Evolutionary conservation across 2,797 vertebrate genomes (phyloP).

Genomic region (Acipenser transmontanus): DNA sequence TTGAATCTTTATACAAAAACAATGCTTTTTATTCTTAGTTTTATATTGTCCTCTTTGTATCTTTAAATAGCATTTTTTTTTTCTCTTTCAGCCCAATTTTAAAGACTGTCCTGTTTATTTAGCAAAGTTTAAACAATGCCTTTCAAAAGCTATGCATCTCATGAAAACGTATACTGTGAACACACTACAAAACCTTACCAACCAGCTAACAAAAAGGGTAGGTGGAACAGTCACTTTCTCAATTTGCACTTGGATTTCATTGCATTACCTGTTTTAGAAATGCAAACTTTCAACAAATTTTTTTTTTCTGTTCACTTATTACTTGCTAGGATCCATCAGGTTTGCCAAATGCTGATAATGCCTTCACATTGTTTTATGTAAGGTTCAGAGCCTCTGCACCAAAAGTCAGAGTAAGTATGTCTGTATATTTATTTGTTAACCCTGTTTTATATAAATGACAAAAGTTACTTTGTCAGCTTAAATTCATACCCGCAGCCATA

Average conservation of each 20-base stretch:
- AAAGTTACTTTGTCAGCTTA: too few relatives aligned
- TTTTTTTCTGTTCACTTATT: neutral
- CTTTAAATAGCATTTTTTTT: conserved; percentile 7
- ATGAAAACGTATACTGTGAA: conserved; percentile 90
- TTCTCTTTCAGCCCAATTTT: conserved; percentile 80
- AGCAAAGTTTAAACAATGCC: conserved; percentile 89
- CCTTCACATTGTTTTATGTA: conserved; percentile 94
- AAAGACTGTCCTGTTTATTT: conserved; percentile 92
- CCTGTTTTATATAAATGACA: too few relatives aligned
- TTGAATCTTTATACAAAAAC: too few relatives aligned
- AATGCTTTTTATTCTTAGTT: too few relatives aligned
- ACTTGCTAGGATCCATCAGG: conserved; percentile 74
- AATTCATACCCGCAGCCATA: too few relatives aligned
- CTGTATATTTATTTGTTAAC: conserved; percentile 3
- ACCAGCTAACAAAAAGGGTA: conserved; percentile 89
- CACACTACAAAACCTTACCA: conserved; percentile 87
- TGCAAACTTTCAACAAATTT: neutral
- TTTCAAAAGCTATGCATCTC: conserved; percentile 93
- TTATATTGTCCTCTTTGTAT: conserved; percentile 22
- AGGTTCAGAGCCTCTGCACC: conserved; percentile 93
- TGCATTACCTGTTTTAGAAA: neutral
- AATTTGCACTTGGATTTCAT: neutral
- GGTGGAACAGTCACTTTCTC: conserved; percentile 10
- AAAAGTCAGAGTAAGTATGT: conserved; percentile 86
- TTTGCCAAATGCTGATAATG: conserved; percentile 82